Base-by-base conservation (phyloP, 2,888 invertebrate species). In the Rhagonycha lutea region DNA sequence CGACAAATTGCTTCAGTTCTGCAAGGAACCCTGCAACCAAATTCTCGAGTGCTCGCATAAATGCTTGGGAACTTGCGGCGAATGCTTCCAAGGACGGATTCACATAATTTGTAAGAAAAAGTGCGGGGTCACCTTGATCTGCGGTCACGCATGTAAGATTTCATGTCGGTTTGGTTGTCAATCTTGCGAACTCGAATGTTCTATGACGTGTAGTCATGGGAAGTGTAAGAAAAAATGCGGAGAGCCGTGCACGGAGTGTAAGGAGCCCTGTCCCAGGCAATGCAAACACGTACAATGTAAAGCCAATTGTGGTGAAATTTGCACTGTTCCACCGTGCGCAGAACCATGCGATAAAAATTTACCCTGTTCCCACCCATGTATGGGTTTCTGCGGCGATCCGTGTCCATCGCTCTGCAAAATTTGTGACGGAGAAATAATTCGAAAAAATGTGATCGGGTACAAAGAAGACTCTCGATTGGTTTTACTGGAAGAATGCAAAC, bases 351-450 rank as follows among this genome's bases (percentile, higher is more conserved):
- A 69, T 14, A 82, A 80, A 74, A 71, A 14, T 18, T 86, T 89
- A 9, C 2, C 78, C 60, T 94, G 94, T 87, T 88, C 88, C 0
- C 93, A 94, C 86, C 83, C 83, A 14, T 93, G 94, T 86, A 89
- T 92, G 83, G 93, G 94, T 12, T 89, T 93, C 69, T 94, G 94
- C 87, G 93, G 93, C n/a, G 94, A 94, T 85, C 89, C 88, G 10
- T 94, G 94, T 85, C 92, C 92, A 14, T 85, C 85, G 32, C 82
- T 91, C 70, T 94, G 94, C 86, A 86, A 88, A 24, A 68, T 84
- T 14, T 94, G 94, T 86, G 81, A 90, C 74, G 87, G 89, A 14
- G 89, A 89, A 9, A 81, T 87, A 77, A 88, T 90, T 83, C 89
- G 81, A 7, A 81, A 83, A 10, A 81, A 89, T 11, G 85, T 90